phyloP scores from a whole-genome alignment of 2,888 invertebrate genomes.

The Achlya flavicornis region DNA sequence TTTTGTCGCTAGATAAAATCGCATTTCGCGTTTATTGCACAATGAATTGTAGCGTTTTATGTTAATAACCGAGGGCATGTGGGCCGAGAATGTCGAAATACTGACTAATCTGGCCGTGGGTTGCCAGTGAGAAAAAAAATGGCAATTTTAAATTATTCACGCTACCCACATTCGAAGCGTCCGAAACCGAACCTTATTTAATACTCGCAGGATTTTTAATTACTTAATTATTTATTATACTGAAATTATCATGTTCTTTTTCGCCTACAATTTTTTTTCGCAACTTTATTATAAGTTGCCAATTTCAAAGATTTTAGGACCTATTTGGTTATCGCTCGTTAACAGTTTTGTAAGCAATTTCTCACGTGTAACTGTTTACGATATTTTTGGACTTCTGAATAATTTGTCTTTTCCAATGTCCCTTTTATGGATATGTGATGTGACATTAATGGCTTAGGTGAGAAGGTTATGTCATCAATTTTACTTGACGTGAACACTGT shows the following conservation, averaged over 20 bases:
- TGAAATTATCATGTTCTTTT: slow-evolving; percentile 37
- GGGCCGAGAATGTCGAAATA: slow-evolving; percentile 79
- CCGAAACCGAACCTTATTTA: slow-evolving; percentile 12
- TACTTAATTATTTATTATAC: slow-evolving; percentile 73
- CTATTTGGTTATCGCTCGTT: slow-evolving; percentile 45
- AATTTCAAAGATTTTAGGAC: slow-evolving; percentile 25
- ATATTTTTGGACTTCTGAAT: slow-evolving; percentile 51
- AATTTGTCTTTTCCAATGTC: slow-evolving; percentile 42
- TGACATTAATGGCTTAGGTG: slow-evolving; percentile 8
- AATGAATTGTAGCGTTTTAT: slow-evolving; percentile 81
- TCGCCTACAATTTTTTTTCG: slow-evolving; percentile 53
- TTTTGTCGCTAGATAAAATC: slow-evolving; percentile 77
- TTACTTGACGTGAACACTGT: background rate
- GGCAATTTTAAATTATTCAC: slow-evolving; percentile 82
- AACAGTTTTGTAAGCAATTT: slow-evolving; percentile 54
- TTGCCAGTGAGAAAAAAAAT: slow-evolving; percentile 73
- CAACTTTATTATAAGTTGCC: slow-evolving; percentile 29
- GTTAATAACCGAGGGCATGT: slow-evolving; percentile 73
- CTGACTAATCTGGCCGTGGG: slow-evolving; percentile 82
- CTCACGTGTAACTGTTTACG: slow-evolving; percentile 48
- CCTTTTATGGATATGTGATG: slow-evolving; percentile 17
- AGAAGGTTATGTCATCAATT: background rate
- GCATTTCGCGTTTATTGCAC: slow-evolving; percentile 77
- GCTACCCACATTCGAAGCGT: slow-evolving; percentile 69
- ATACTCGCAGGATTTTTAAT: slow-evolving; percentile 73